Base-by-base conservation (phyloP, 2,113 vertebrate species). In the Scomber colias region DNA sequence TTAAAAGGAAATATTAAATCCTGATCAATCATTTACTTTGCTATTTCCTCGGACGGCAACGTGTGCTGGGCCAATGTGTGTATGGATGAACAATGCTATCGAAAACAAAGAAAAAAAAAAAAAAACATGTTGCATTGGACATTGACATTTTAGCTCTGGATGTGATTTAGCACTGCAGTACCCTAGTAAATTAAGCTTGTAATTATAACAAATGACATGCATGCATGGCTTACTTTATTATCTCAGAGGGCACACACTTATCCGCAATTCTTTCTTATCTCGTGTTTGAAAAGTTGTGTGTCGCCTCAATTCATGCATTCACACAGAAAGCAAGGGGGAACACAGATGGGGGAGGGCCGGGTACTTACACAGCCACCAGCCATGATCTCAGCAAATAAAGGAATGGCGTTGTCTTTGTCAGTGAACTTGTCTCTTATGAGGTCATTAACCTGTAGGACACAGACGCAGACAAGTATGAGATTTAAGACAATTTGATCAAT, bases 361-460 rank as follows among this genome's bases (percentile, higher is more conserved):
- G 27, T 93, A 99, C 98, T 97, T 93, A 99, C 98, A 95, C 98
- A 99, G 75, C 95, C 95, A 83, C 98, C 98, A 4, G 98, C 97
- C 55, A 99, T 6, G 67, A 99, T 46, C 94, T 99, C 98, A 61
- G 97, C 97, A 0, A 86, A 64, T 0, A 99, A 21, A 75, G 97
- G 95, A 92, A 99, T 97, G 13, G 94, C 92, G 87, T 95, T 90
- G 82, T 98, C 97, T 93, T 92, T 97, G 2, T 65, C 67, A 0
- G 95, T 96, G 93, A 97, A 99, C 91, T 97, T 99, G 94, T 99
- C 98, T 93, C 98, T 96, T 71, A 99, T 96, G 89, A 99, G 97
- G 93, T 99, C 98, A 83, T 99, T 99, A 85, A 99, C 92, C 98
- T 99, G 93, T 77, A n/a, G 53, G 64, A 77, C 10, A 75, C 64